Evolutionary conservation across 1,140 invertebrate species (phyloP).

Genomic region (Zaprionus nigranus): DNA sequence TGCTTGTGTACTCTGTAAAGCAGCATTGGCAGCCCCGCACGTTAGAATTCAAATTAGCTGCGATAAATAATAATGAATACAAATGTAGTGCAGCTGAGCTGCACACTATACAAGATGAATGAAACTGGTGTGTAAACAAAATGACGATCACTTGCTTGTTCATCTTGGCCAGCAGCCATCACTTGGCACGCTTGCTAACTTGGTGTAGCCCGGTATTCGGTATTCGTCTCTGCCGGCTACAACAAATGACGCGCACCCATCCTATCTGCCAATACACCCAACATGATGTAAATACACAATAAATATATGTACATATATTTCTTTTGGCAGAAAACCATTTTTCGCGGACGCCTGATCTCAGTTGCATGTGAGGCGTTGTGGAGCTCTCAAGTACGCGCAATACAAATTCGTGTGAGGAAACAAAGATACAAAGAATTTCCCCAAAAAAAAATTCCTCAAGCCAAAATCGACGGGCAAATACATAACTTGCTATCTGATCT

Average conservation of each 20-base stretch:
- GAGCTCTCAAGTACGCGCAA: constrained; percentile 69
- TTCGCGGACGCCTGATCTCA: constrained; percentile 78
- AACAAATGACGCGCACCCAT: constrained; percentile 62
- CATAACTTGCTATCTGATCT: background rate
- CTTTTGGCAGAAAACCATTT: constrained; percentile 77
- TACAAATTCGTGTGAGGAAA: constrained; percentile 27
- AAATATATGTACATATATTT: constrained; percentile 24
- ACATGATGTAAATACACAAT: constrained; percentile 3
- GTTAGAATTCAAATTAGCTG: constrained; percentile 1
- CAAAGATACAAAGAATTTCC: background rate
- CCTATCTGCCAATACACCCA: background rate
- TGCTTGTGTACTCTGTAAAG: background rate
- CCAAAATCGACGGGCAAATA: constrained; percentile 26
- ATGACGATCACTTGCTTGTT: constrained; percentile 13
- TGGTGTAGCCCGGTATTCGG: constrained; percentile 26
- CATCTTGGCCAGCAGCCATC: constrained; percentile 61
- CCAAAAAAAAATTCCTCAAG: constrained; percentile 31
- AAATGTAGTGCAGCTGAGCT: background rate
- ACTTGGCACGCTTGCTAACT: constrained; percentile 29
- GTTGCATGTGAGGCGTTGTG: constrained; percentile 66
- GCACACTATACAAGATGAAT: background rate
- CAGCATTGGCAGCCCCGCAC: constrained; percentile 1
- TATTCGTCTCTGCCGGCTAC: constrained; percentile 50
- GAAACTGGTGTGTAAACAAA: constrained; percentile 21
- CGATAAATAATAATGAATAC: background rate